Base-by-base conservation (phyloP, 92 coral and sea anemone genomes). In the Porites lobata region DNA sequence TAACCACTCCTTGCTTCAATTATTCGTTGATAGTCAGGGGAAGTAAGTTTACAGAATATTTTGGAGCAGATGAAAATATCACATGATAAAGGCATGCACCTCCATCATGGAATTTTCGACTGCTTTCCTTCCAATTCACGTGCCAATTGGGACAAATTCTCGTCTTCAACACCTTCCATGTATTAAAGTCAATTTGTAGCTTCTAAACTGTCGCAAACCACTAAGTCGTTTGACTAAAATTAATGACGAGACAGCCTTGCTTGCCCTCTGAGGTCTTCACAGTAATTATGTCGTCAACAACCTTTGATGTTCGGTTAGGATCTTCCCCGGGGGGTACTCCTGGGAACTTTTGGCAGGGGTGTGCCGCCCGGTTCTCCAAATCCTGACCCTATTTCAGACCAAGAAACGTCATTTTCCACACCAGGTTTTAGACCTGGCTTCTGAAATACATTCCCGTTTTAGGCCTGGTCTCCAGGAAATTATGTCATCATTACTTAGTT, bases 271-370 rank as follows among this genome's bases (percentile, higher is more conserved):
- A 75, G 87, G 80, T 72, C 79, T 18, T 47, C 8, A 83, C 38
- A 13, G 86, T 62, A 72, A 83, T 83, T 83, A 83, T 83, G 80
- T 83, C 79, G 79, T 75, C 87, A 73, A 65, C 87, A 83, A 22
- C 64, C 65, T 22, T 9, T 69, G 80, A 73, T 75, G 78, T 83
- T 83, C 72, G 73, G 72, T 75, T 82, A 56, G 58, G 57, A 72
- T 62, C 53, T 38, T 38, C 47, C 47, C 47, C 47, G 47, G 47
- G 47, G 47, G 47, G 6, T 38, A 38, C 47, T 38, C 47, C 47
- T 38, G 6, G 47, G 47, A 38, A 38, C 4, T 38, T 4, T 3
- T 38, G 47, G 47, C 6, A 4, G 47, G 47, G 47, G 47, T 38
- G 47, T 38, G 47, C 47, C 47, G 6, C 47, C 6, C 47, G 7